These are phyloP conservation scores for Brachycybe producta DNA, from an alignment of 2,888 invertebrate genomes.

Conservation along the genomic window DNA sequence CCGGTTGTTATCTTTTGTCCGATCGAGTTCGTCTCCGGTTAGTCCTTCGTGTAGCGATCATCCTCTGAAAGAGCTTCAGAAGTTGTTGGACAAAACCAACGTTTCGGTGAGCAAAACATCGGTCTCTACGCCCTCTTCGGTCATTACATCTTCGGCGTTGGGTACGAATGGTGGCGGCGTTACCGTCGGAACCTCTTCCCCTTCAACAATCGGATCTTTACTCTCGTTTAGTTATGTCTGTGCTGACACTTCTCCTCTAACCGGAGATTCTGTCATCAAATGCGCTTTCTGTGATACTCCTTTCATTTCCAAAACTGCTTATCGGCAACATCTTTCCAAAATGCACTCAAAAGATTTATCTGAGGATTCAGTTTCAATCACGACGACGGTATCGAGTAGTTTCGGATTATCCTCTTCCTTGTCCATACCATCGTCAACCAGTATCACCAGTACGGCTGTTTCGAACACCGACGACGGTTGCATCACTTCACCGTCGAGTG, in stretches of 20 bases:
- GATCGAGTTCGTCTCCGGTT: slow-evolving; percentile 17
- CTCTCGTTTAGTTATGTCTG: slow-evolving; percentile 89
- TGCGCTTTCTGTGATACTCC: slow-evolving; percentile 91
- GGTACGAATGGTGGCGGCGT: background rate
- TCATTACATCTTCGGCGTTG: slow-evolving; percentile 9
- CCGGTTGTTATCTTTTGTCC: slow-evolving; percentile 29
- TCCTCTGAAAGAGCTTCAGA: slow-evolving; percentile 86
- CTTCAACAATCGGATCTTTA: slow-evolving; percentile 54
- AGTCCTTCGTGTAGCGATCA: slow-evolving; percentile 43
- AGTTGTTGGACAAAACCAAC: slow-evolving; percentile 90
- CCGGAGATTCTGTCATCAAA: slow-evolving; percentile 71
- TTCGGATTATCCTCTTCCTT: too few species aligned
- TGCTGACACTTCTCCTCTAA: slow-evolving; percentile 54
- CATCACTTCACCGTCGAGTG: slow-evolving; percentile 26
- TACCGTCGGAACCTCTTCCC: slow-evolving; percentile 30
- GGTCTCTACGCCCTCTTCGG: slow-evolving; percentile 29
- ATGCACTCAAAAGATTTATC: slow-evolving; percentile 94
- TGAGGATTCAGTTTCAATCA: too few species aligned
- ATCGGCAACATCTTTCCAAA: slow-evolving; percentile 88
- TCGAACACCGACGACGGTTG: background rate
- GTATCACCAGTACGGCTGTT: slow-evolving; percentile 1
- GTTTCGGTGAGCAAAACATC: slow-evolving; percentile 30
- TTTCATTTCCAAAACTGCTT: slow-evolving; percentile 91
- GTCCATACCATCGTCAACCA: slow-evolving; percentile 22
- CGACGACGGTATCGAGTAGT: too few species aligned